These are phyloP conservation scores for Acronicta leporina DNA, from an alignment of 2,888 invertebrate species.

Conservation along the genomic window DNA sequence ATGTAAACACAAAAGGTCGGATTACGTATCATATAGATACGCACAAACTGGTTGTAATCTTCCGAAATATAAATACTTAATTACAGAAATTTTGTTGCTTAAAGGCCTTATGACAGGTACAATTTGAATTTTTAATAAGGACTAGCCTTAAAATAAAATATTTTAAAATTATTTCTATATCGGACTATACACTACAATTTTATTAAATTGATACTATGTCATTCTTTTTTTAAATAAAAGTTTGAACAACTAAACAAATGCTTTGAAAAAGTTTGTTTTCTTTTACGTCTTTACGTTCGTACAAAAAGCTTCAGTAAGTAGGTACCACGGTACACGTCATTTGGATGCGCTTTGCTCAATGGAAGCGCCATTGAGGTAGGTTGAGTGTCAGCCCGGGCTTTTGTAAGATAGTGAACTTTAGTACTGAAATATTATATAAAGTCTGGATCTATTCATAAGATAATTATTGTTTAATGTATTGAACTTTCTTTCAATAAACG, in stretches of 20 bases:
- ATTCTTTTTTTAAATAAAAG: not conserved
- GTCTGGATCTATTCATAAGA: not conserved
- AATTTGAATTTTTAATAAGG: too few species aligned
- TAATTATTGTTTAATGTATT: too few species aligned
- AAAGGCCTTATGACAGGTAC: too few species aligned
- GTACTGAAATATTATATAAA: not conserved
- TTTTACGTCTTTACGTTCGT: constrained; percentile 1
- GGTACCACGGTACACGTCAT: constrained; percentile 27
- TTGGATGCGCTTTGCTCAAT: constrained; percentile 47
- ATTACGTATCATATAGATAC: too few species aligned
- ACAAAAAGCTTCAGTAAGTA: constrained; percentile 30
- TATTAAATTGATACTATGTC: not conserved
- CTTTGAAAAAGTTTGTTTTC: constrained; percentile 18
- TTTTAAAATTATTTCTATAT: too few species aligned
- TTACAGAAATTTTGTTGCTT: too few species aligned
- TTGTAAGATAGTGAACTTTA: constrained; percentile 12
- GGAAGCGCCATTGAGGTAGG: constrained; percentile 48
- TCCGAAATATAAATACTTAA: too few species aligned
- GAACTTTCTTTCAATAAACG: too few species aligned
- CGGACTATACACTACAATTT: too few species aligned
- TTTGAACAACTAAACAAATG: constrained; percentile 5
- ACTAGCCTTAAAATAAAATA: too few species aligned
- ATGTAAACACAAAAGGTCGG: too few species aligned
- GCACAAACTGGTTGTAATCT: too few species aligned
- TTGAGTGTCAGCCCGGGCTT: constrained; percentile 33